Percentiles rank a stretch among this genome's conserved stretches.
Evolutionary conservation across 1,140 invertebrate genomes (phyloP).

Genomic region (Helicoverpa zea): DNA sequence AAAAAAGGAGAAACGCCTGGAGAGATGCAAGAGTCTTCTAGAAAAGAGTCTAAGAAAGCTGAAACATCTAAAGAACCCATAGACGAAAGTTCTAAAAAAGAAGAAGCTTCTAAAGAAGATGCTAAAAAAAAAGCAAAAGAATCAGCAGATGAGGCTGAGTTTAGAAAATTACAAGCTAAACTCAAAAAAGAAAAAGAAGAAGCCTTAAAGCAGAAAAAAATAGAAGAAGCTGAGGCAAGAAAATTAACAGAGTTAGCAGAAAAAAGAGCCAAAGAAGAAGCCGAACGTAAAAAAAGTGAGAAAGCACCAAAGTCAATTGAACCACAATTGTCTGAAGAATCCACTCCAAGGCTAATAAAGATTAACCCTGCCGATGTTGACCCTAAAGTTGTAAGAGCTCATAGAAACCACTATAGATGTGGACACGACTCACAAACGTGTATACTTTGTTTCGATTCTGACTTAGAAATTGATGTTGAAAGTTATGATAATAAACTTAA

Average conservation of each 20-base stretch:
- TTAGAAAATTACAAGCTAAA: slow-evolving; percentile 43
- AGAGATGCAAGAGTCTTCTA: too few species aligned
- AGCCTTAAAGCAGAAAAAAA: slow-evolving; percentile 29
- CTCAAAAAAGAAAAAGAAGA: slow-evolving; percentile 40
- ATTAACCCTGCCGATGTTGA: slow-evolving; percentile 19
- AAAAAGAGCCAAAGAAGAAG: slow-evolving; percentile 52
- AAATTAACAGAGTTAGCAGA: not conserved
- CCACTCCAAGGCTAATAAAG: not conserved
- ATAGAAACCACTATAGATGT: slow-evolving; percentile 52
- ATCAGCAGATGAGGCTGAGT: not conserved
- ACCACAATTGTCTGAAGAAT: not conserved
- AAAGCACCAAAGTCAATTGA: not conserved
- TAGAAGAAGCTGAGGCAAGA: slow-evolving; percentile 50
- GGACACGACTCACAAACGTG: slow-evolving; percentile 49
- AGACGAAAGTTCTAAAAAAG: not conserved
- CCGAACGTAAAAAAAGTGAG: slow-evolving; percentile 48
- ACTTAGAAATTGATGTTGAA: slow-evolving; percentile 65
- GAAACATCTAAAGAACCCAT: not conserved
- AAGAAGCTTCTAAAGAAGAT: not conserved
- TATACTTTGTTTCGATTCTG: slow-evolving; percentile 62
- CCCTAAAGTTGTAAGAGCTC: slow-evolving; percentile 43
- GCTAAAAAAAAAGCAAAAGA: slow-evolving; percentile 17
- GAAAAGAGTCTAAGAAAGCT: not conserved
- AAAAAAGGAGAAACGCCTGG: not conserved
- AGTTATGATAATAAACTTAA: slow-evolving; percentile 54